These are phyloP conservation scores for Cyprinodon brontotheroides DNA, from an alignment of 2,113 vertebrate genomes.

Conservation along the genomic window DNA sequence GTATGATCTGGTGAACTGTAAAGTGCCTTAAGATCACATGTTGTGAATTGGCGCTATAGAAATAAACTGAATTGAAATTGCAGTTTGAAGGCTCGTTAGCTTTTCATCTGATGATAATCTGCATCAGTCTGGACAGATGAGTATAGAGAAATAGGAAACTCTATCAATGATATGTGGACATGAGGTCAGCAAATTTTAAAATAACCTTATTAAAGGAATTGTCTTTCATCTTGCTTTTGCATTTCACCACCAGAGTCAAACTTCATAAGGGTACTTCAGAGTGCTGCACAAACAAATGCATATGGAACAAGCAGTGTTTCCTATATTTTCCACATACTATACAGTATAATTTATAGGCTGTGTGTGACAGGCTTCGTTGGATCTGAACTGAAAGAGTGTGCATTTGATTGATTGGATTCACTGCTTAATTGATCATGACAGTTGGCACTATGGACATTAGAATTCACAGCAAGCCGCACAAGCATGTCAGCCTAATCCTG, in stretches of 20 bases:
- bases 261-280: slow-evolving; percentile 40
- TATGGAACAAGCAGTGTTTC: slow-evolving; percentile 61
- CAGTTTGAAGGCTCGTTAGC: background rate
- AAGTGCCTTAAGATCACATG: background rate
- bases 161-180: slow-evolving; percentile 24
- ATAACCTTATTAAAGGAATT: slow-evolving; percentile 29
- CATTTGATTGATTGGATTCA: slow-evolving; percentile 75
- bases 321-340: slow-evolving; percentile 33
- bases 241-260: slow-evolving; percentile 25
- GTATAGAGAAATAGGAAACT: slow-evolving; percentile 5
- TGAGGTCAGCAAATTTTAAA: slow-evolving; percentile 9
- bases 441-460: no score
- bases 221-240: slow-evolving; percentile 23
- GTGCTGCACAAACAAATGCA: slow-evolving; percentile 53
- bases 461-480: no score
- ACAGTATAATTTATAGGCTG: no score
- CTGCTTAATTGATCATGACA: slow-evolving; percentile 78
- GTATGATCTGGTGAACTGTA: no score
- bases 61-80: background rate
- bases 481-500: slow-evolving; percentile 65
- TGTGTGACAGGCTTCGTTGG: slow-evolving; percentile 32
- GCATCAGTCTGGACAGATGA: slow-evolving; percentile 9
- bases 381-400: slow-evolving; percentile 69
- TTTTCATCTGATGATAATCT: slow-evolving; percentile 9
- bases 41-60: background rate